Conservation (phyloP, 1,140 invertebrate genomes). For the Drosophila bifasciata region DNA sequence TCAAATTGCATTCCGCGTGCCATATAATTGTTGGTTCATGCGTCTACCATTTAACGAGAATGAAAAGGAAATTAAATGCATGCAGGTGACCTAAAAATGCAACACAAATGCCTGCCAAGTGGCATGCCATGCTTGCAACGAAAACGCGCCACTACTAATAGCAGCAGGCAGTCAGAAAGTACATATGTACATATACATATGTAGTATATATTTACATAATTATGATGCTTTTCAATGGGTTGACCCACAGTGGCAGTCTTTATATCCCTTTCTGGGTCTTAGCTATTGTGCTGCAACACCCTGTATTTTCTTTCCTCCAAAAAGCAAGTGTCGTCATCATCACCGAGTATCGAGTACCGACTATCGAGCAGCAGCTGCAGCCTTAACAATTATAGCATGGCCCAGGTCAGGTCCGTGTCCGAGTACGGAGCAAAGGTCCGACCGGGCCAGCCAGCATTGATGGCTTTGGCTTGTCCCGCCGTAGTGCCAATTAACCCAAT, state of each 20-base stretch:
- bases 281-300: conserved; percentile 17
- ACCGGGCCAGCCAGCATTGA: neutral
- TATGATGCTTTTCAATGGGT: too few species aligned
- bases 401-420: conserved; percentile 49
- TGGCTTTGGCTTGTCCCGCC: conserved; percentile 33
- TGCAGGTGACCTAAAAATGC: conserved; percentile 77
- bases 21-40: conserved; percentile 54
- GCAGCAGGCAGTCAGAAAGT: neutral
- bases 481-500: conserved; percentile 71
- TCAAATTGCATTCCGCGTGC: conserved; percentile 71
- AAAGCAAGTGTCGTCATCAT: conserved; percentile 24
- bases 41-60: conserved; percentile 64
- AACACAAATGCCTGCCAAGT: conserved; percentile 31
- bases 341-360: conserved; percentile 10
- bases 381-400: conserved; percentile 60
- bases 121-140: conserved; percentile 11
- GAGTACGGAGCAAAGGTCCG: conserved; percentile 50
- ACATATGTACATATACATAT: too few species aligned
- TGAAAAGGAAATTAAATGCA: conserved; percentile 76
- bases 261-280: too few species aligned
- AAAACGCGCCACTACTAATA: conserved; percentile 4
- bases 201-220: too few species aligned
- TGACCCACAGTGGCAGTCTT: too few species aligned
- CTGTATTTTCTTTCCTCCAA: conserved; percentile 14
- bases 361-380: conserved; percentile 1